Evolutionary conservation across 2,113 vertebrate species (phyloP).

Genomic region (Pachycephala philippinensis): DNA sequence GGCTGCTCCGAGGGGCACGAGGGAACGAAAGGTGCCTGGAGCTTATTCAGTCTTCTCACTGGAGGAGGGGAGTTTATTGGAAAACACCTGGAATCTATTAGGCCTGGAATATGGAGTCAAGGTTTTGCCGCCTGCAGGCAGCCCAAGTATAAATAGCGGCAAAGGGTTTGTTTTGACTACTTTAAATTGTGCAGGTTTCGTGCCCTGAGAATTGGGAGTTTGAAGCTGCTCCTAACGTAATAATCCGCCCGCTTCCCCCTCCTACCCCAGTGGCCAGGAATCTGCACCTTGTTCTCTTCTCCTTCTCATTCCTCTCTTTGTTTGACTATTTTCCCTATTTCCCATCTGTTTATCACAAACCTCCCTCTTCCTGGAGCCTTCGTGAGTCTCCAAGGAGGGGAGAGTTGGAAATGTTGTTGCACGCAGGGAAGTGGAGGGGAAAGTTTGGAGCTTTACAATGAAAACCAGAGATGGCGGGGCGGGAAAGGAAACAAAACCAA

Average conservation of each 20-base stretch:
- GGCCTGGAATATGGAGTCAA: slow-evolving; percentile 62
- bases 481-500: not conserved
- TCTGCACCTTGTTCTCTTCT: slow-evolving; percentile 66
- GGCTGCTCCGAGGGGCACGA: not conserved
- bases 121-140: slow-evolving; percentile 72
- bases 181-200: slow-evolving; percentile 76
- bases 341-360: slow-evolving; percentile 68
- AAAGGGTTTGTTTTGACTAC: slow-evolving; percentile 76
- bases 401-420: slow-evolving; percentile 46
- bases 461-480: not conserved
- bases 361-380: slow-evolving; percentile 61
- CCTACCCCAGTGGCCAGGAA: slow-evolving; percentile 48
- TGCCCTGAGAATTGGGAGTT: slow-evolving; percentile 75
- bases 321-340: slow-evolving; percentile 66
- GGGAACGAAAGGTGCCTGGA: slow-evolving; percentile 7
- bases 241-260: slow-evolving; percentile 40
- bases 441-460: slow-evolving; percentile 20
- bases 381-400: slow-evolving; percentile 34
- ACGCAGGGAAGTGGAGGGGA: slow-evolving; percentile 30
- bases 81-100: slow-evolving; percentile 77
- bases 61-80: slow-evolving; percentile 60
- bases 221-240: slow-evolving; percentile 69
- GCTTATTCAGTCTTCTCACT: not conserved
- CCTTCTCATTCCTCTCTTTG: slow-evolving; percentile 58
- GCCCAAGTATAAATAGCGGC: slow-evolving; percentile 71